These are phyloP conservation scores for Eupleurogrammus muticus DNA, from an alignment of 2,797 vertebrate genomes.

Conservation along the genomic window DNA sequence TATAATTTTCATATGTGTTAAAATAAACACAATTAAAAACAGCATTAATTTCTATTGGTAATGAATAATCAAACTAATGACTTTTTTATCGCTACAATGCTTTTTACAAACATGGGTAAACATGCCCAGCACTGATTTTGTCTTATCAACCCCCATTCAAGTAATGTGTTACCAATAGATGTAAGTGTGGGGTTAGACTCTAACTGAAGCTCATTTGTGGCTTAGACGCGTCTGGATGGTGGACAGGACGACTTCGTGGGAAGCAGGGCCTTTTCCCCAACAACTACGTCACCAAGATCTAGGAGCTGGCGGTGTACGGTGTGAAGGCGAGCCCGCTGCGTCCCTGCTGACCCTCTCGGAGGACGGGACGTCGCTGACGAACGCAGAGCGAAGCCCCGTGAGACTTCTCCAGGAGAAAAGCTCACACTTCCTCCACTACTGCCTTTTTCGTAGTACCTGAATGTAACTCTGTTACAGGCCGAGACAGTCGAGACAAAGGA, in stretches of 20 bases:
- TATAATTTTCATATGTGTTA: too few species aligned
- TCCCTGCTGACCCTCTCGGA: constrained; percentile 39
- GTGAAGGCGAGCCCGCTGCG: constrained; percentile 39
- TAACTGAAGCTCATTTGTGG: constrained; percentile 17
- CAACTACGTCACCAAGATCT: constrained; percentile 98
- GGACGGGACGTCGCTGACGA: constrained; percentile 30
- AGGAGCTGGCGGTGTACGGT: constrained; percentile 63
- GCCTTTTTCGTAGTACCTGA: constrained; percentile 47
- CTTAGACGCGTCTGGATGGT: constrained; percentile 96
- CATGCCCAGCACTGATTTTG: too few species aligned
- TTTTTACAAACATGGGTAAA: too few species aligned
- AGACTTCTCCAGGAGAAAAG: constrained; percentile 39
- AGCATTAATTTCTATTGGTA: too few species aligned
- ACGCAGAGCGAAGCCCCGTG: constrained; percentile 46
- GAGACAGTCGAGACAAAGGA: constrained; percentile 51
- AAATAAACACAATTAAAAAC: too few species aligned
- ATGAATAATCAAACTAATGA: too few species aligned
- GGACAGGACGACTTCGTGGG: constrained; percentile 94
- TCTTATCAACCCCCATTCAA: too few species aligned
- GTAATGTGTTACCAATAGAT: too few species aligned
- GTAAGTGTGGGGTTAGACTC: not conserved
- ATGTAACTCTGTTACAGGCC: constrained; percentile 60
- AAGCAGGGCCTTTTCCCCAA: constrained; percentile 99
- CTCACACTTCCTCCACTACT: constrained; percentile 42
- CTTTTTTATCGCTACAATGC: too few species aligned